phyloP scores from a whole-genome alignment of 2,888 invertebrate species.

The Diplazon laetatorius region DNA sequence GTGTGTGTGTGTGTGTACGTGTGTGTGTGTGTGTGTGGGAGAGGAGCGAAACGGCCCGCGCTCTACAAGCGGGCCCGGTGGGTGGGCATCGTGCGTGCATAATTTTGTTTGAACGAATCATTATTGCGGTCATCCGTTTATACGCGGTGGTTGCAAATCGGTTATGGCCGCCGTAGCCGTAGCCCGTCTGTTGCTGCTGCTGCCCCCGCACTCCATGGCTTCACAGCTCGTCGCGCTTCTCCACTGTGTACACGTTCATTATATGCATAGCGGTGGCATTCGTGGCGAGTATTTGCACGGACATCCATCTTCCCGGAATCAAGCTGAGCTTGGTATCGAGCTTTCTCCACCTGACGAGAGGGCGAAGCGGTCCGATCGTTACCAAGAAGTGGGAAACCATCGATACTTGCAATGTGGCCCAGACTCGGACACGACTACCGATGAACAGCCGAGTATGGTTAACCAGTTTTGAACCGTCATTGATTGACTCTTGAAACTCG shows the following conservation, averaged over 20 bases:
- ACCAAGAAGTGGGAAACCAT: too few species aligned
- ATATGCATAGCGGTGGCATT: slow-evolving; percentile 36
- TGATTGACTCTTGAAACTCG: too few species aligned
- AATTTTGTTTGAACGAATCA: slow-evolving; percentile 77
- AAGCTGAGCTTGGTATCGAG: background rate
- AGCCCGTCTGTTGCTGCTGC: slow-evolving; percentile 18
- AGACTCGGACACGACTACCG: too few species aligned
- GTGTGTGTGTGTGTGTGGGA: too few species aligned
- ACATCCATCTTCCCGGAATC: slow-evolving; percentile 38
- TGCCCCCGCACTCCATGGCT: slow-evolving; percentile 19
- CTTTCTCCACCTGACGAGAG: background rate
- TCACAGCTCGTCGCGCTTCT: slow-evolving; percentile 19
- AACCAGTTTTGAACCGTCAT: too few species aligned
- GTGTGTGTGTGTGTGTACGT: too few species aligned
- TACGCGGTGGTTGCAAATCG: slow-evolving; percentile 70
- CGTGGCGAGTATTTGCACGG: slow-evolving; percentile 35
- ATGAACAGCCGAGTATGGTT: too few species aligned
- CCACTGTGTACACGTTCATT: slow-evolving; percentile 41
- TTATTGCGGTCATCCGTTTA: slow-evolving; percentile 76
- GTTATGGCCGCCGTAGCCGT: slow-evolving; percentile 60
- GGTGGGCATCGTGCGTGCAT: slow-evolving; percentile 69
- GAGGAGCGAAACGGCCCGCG: slow-evolving; percentile 34
- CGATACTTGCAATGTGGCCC: too few species aligned
- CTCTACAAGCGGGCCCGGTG: slow-evolving; percentile 47
- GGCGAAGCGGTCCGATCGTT: too few species aligned